These are phyloP conservation scores for Cephus cinctus DNA, from an alignment of 1,140 invertebrate species.

Conservation along the genomic window DNA sequence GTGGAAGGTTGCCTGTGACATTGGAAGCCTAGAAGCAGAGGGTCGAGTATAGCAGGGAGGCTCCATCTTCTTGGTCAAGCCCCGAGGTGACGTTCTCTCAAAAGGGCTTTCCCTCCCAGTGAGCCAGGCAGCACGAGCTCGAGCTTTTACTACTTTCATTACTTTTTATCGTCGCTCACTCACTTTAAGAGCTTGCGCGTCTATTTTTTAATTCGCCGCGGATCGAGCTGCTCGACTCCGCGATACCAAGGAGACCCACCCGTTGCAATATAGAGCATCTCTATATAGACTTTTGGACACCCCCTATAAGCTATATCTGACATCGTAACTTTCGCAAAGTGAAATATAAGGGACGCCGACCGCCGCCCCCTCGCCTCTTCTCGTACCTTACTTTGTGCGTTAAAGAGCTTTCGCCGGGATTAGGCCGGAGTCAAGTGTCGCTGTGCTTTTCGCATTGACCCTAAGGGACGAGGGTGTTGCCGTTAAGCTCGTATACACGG, in stretches of 20 bases:
- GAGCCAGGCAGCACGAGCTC: conserved; percentile 1
- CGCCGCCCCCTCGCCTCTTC: too few relatives aligned
- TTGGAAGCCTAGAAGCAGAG: conserved; percentile 4
- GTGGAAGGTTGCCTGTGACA: not conserved
- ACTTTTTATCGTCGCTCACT: conserved; percentile 48
- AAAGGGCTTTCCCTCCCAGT: conserved; percentile 25
- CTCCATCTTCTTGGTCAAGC: conserved; percentile 29
- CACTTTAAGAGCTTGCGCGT: conserved; percentile 34
- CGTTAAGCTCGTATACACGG: too few relatives aligned
- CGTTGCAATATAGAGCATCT: too few relatives aligned
- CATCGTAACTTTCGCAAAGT: conserved; percentile 48
- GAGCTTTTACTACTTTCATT: conserved; percentile 49
- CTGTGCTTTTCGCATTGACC: too few relatives aligned
- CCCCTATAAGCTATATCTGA: conserved; percentile 44
- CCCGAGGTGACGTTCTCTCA: conserved; percentile 28
- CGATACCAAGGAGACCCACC: too few relatives aligned
- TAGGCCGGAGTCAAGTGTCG: too few relatives aligned
- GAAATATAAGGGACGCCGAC: conserved; percentile 46
- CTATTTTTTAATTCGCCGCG: conserved; percentile 46
- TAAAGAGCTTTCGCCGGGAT: too few relatives aligned
- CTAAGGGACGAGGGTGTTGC: too few relatives aligned
- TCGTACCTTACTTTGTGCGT: too few relatives aligned
- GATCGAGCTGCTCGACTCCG: conserved; percentile 29
- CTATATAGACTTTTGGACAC: too few relatives aligned
- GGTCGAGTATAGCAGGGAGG: conserved; percentile 12